Evolutionary conservation across 2,888 invertebrate genomes (phyloP), one percentile per base, ranked within the genome.

Genomic region (Parasteatoda lunata): DNA sequence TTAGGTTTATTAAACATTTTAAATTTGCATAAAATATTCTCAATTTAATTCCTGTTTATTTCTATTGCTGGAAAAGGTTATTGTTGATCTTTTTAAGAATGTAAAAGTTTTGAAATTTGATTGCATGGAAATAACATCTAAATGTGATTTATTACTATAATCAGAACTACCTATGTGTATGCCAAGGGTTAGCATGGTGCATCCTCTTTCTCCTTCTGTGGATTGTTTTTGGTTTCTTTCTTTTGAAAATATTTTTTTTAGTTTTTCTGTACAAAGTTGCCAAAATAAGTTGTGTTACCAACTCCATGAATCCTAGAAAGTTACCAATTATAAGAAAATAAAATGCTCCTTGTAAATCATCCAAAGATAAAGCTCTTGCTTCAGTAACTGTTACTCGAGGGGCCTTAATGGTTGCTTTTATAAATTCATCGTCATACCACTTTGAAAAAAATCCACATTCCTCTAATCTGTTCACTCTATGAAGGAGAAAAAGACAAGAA

Each of bases 381-480:
- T 13, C 65, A 11, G 48, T 47, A 3, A 82, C 73, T 1, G 66
- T 15, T 8, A 73, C 51, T 8, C 9, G 73, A 2, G 77, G 68
- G 4, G 81, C 81, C 11, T 54, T 54, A 3, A 77, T 72, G 3
- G 65, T 72, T 5, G 86, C 86, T 64, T 82, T 81, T 49, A 47
- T 52, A 52, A 87, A 82, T 7, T 51, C 86, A 45, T 87, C 86
- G 52, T 81, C 77, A 45, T 87, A 87, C 86, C 86, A 87, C 48
- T 87, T 87, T 30, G 45, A 45, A 65, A 87, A 70, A 8, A 87
- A 73, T 5, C 86, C 86, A 0, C 81, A 77, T 77, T 87, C 86
- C 65, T 87, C 86, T 51, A 87, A 65, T 45, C 81, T 64, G 48
- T 73, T 52, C 6, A 87, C 70, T 68, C 86, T 87, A 47, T 9